Evolutionary conservation across 2,888 invertebrate genomes (phyloP).

Genomic region (Drosophila macrospina): DNA sequence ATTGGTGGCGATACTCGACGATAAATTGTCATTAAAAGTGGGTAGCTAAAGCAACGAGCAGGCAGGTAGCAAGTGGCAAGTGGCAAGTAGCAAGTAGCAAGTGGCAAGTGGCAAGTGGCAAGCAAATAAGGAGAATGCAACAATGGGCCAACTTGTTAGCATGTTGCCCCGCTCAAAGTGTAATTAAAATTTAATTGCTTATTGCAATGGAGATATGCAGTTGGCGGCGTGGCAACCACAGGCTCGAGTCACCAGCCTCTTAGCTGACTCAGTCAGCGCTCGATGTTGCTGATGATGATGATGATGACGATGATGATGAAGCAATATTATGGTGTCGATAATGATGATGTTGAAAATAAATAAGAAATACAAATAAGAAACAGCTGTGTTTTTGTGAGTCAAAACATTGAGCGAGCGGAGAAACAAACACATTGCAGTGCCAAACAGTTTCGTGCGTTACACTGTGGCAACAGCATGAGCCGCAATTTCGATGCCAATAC

Average conservation of each 20-base stretch:
- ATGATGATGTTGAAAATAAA: not conserved
- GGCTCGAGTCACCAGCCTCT: constrained; percentile 11
- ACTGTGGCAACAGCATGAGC: constrained; percentile 2
- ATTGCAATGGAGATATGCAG: constrained; percentile 22
- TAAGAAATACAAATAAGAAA: not conserved
- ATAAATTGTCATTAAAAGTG: constrained; percentile 70
- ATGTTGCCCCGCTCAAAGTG: constrained; percentile 58
- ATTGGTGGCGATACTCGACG: constrained; percentile 36
- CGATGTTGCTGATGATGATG: not conserved
- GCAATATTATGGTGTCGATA: not conserved
- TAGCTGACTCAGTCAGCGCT: constrained; percentile 27
- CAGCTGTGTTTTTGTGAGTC: constrained; percentile 16
- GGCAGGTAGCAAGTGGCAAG: constrained; percentile 16
- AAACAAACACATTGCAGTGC: not conserved
- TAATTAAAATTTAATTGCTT: constrained; percentile 67
- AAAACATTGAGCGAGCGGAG: not conserved
- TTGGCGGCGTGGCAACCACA: not conserved
- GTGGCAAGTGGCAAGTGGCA: constrained; percentile 24
- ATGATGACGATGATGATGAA: constrained; percentile 12
- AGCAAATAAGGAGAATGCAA: constrained; percentile 5
- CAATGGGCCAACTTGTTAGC: constrained; percentile 56
- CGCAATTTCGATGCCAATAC: not conserved
- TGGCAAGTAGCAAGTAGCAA: constrained; percentile 7
- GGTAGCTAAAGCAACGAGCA: constrained; percentile 6
- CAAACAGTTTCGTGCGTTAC: constrained; percentile 8